These are phyloP conservation scores for Carduelis carduelis DNA, from an alignment of 2,797 vertebrate genomes.

Conservation along the genomic window DNA sequence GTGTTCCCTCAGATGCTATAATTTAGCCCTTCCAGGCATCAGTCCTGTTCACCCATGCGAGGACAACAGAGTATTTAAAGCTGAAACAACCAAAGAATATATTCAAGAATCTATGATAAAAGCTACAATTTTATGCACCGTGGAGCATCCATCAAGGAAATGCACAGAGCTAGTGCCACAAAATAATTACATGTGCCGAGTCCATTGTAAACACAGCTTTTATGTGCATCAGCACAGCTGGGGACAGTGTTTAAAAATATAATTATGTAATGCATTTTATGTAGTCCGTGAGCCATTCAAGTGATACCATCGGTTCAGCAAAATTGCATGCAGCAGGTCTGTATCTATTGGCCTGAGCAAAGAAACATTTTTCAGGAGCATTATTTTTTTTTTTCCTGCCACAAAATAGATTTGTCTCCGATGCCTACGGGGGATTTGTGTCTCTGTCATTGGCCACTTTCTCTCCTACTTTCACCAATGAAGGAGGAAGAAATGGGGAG, in stretches of 20 bases:
- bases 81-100: slow-evolving; percentile 36
- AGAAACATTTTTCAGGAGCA: slow-evolving; percentile 33
- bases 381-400: slow-evolving; percentile 32
- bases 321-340: slow-evolving; percentile 41
- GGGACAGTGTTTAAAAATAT: slow-evolving; percentile 63
- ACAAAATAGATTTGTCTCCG: slow-evolving; percentile 53
- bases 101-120: slow-evolving; percentile 52
- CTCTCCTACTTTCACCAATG: slow-evolving; percentile 54
- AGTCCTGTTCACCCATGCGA: neutral
- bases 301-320: slow-evolving; percentile 25
- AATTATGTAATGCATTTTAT: slow-evolving; percentile 61
- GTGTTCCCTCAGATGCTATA: slow-evolving; percentile 18
- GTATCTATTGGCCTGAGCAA: slow-evolving; percentile 30
- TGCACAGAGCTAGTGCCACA: slow-evolving; percentile 44
- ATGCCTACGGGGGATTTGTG: slow-evolving; percentile 17
- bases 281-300: slow-evolving; percentile 39
- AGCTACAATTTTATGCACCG: slow-evolving; percentile 62
- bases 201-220: slow-evolving; percentile 69
- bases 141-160: slow-evolving; percentile 61
- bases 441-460: slow-evolving; percentile 58
- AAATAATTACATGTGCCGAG: slow-evolving; percentile 59
- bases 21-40: slow-evolving; percentile 20
- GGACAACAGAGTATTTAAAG: slow-evolving; percentile 29
- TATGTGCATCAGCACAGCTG: slow-evolving; percentile 65
- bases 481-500: slow-evolving; percentile 43